These are phyloP conservation scores for Noturus placidus DNA, from an alignment of 2,113 vertebrate species.

Conservation along the genomic window DNA sequence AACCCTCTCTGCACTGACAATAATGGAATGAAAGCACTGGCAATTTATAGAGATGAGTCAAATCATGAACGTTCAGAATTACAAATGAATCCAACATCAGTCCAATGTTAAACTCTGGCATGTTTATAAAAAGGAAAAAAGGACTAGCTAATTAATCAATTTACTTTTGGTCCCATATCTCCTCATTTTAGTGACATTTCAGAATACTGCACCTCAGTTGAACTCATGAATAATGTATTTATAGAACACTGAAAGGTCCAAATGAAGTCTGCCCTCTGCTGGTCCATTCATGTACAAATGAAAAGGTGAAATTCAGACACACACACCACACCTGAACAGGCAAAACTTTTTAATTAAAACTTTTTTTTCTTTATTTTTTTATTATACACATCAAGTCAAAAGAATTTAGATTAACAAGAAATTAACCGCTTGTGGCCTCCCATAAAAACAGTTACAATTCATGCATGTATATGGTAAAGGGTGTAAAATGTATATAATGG, in stretches of 20 bases:
- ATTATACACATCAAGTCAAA: background rate
- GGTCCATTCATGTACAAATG: background rate
- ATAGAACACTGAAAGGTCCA: background rate
- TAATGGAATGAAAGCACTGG: background rate
- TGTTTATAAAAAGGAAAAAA: background rate
- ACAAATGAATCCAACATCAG: background rate
- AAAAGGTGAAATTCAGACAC: slow-evolving; percentile 6
- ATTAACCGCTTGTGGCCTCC: background rate
- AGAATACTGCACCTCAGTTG: no score
- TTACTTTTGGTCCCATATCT: background rate
- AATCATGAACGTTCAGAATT: background rate
- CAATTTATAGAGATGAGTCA: background rate
- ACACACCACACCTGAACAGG: background rate
- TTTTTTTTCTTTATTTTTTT: slow-evolving; percentile 41
- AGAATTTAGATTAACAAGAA: background rate
- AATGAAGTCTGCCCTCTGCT: slow-evolving; percentile 42
- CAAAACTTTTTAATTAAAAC: slow-evolving; percentile 35
- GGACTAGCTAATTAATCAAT: background rate
- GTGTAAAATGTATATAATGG: background rate
- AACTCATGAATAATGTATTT: background rate
- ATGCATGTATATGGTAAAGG: slow-evolving; percentile 4
- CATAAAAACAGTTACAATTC: background rate
- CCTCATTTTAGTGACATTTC: no score
- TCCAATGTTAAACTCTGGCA: background rate
- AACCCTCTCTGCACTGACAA: slow-evolving; percentile 52